These are phyloP conservation scores for Hycleus cichorii DNA, from an alignment of 1,140 invertebrate species.

Conservation along the genomic window DNA sequence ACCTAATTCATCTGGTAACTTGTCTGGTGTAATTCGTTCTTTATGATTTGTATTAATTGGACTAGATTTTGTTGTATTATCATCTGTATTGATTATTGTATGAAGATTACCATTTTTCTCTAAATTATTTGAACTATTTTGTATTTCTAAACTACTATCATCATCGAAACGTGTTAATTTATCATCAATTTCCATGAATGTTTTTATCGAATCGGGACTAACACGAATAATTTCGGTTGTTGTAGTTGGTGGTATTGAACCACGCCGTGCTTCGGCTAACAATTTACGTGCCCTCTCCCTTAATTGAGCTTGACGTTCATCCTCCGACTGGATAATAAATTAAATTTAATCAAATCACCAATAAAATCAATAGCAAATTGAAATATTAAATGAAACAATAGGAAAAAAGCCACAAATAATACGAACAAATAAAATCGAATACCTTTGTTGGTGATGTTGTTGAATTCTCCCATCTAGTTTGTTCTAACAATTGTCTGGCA, in stretches of 20 bases:
- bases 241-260: slow-evolving; percentile 33
- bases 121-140: slow-evolving; percentile 21
- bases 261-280: slow-evolving; percentile 79
- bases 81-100: too few species aligned
- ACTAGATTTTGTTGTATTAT: slow-evolving; percentile 34
- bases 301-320: slow-evolving; percentile 76
- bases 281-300: slow-evolving; percentile 79
- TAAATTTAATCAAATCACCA: not conserved
- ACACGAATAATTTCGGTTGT: slow-evolving; percentile 31
- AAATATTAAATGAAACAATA: too few species aligned
- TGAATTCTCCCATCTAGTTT: slow-evolving; percentile 61
- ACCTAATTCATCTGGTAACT: slow-evolving; percentile 39
- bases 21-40: slow-evolving; percentile 62
- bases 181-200: slow-evolving; percentile 26
- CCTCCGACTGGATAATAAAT: slow-evolving; percentile 50
- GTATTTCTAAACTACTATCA: slow-evolving; percentile 19
- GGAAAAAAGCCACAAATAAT: not conserved
- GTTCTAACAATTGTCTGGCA: slow-evolving; percentile 82
- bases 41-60: slow-evolving; percentile 37
- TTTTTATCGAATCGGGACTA: slow-evolving; percentile 25
- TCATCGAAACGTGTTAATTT: slow-evolving; percentile 23
- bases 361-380: too few species aligned
- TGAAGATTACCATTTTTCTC: too few species aligned
- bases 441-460: slow-evolving; percentile 32
- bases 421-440: slow-evolving; percentile 17